These are phyloP conservation scores for Bradypodion ventrale DNA, from an alignment of 2,797 vertebrate species.

Conservation along the genomic window DNA sequence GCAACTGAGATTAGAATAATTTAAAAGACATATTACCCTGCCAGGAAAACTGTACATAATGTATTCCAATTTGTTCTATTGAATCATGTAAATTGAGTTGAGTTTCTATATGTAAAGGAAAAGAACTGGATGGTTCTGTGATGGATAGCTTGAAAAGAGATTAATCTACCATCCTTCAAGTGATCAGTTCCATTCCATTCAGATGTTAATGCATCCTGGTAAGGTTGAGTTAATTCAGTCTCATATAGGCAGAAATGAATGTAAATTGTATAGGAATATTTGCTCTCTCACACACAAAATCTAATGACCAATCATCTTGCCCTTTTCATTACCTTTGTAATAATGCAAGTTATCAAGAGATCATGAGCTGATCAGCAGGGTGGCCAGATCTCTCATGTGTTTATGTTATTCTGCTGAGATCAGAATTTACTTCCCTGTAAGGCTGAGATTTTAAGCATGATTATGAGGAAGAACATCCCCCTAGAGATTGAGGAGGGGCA, in stretches of 20 bases:
- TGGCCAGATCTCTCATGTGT: neutral
- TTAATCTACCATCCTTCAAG: neutral
- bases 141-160: neutral
- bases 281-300: constrained; percentile 12
- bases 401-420: neutral
- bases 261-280: neutral
- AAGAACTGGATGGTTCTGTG: neutral
- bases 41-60: constrained; percentile 23
- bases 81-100: constrained; percentile 12
- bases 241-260: constrained; percentile 15
- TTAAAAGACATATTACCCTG: constrained; percentile 15
- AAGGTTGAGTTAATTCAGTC: constrained; percentile 13
- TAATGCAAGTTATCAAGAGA: neutral
- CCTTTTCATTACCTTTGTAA: constrained; percentile 14
- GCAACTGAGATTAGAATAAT: constrained; percentile 15
- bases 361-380: neutral
- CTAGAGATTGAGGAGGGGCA: too few relatives aligned
- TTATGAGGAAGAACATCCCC: neutral
- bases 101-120: neutral
- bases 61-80: constrained; percentile 11
- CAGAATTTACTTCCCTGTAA: neutral
- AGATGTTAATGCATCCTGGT: constrained; percentile 7
- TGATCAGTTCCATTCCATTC: neutral
- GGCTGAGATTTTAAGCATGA: neutral
- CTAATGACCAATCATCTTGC: neutral